Conservation (phyloP, 2,113 vertebrate species). For the Ctenodactylus gundi region DNA sequence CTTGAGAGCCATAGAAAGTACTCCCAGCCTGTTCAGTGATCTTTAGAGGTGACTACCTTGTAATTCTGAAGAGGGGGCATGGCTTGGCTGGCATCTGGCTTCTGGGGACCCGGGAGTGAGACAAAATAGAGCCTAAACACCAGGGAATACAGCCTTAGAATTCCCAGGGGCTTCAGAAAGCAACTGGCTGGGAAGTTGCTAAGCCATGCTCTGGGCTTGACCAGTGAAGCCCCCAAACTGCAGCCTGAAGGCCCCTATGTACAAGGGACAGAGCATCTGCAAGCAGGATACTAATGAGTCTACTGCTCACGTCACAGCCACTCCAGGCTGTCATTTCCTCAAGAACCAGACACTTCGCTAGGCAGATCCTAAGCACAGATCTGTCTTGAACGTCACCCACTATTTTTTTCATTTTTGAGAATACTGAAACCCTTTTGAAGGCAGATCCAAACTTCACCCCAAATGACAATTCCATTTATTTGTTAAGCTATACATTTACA, state of each 20-base stretch:
- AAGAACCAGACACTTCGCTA: not conserved
- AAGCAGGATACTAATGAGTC: not conserved
- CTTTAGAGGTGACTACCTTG: not conserved
- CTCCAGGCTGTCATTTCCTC: not conserved
- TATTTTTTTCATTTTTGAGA: conserved; percentile 32
- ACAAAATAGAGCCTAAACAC: not conserved
- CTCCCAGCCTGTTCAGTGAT: not conserved
- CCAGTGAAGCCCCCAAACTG: not conserved
- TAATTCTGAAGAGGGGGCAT: not conserved
- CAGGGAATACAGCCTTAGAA: not conserved
- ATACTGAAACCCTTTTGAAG: not conserved
- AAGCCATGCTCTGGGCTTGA: not conserved
- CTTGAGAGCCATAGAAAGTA: not conserved
- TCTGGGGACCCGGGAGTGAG: not conserved
- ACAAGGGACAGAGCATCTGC: accelerated
- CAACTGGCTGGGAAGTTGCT: not conserved
- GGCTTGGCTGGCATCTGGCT: not conserved
- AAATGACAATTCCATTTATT: not conserved
- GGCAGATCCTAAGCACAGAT: not conserved
- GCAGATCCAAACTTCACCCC: not conserved
- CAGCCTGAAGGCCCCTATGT: no score
- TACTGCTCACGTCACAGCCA: not conserved
- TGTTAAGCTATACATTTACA: not conserved
- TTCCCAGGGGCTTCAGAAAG: not conserved
- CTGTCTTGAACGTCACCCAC: not conserved